These are phyloP conservation scores for Nestor notabilis DNA, from an alignment of 2,113 vertebrate genomes.

Conservation along the genomic window DNA sequence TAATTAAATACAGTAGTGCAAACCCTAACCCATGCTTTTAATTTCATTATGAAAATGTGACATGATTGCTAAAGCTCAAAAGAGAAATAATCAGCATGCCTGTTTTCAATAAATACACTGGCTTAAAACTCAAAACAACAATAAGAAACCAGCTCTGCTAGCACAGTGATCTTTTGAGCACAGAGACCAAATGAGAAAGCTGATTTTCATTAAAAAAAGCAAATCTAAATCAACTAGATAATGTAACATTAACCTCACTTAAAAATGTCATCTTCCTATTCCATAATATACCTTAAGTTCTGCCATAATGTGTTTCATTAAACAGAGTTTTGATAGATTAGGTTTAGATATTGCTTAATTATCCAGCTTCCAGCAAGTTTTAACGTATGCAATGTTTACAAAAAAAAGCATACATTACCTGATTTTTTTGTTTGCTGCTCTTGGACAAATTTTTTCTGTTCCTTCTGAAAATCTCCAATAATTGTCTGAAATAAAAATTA, in stretches of 20 bases:
- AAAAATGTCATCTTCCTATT: neutral
- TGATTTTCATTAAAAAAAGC: neutral
- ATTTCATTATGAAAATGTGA: neutral
- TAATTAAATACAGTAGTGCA: neutral
- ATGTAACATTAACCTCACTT: neutral
- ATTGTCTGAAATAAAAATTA: constrained; percentile 84
- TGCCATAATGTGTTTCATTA: neutral
- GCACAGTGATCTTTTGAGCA: neutral
- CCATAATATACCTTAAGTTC: neutral
- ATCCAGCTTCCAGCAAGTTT: neutral
- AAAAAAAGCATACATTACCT: constrained; percentile 74
- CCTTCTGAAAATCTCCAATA: constrained; percentile 96
- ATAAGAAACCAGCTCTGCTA: neutral
- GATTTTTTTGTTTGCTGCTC: constrained; percentile 93
- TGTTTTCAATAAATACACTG: neutral
- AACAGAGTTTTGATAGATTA: neutral
- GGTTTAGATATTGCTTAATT: neutral
- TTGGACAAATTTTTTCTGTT: constrained; percentile 96
- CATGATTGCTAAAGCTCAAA: neutral
- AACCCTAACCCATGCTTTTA: neutral
- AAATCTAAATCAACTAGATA: neutral
- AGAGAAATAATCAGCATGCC: neutral
- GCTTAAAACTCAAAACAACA: neutral
- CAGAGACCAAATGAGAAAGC: too few species aligned
- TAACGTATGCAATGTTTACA: neutral